Base-by-base conservation (phyloP, 2,888 invertebrate genomes). In the Psylliodes chrysocephalus region DNA sequence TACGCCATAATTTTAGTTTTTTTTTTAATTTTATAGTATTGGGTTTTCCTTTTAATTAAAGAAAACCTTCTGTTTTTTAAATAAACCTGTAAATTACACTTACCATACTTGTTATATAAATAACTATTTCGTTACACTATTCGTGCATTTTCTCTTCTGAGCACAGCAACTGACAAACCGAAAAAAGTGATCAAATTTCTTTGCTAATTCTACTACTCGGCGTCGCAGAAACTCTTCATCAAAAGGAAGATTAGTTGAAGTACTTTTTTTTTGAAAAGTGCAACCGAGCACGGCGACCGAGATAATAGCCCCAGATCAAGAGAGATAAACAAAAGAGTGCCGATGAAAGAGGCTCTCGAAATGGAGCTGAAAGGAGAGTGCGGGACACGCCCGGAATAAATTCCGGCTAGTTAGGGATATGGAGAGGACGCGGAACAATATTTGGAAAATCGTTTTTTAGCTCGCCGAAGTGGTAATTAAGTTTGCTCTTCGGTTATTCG, bases 281-380 rank as follows among this genome's bases (percentile, higher is more conserved):
- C 61, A 61, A 35, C 55, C 42, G 30, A 30, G 40, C 28, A 42
- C 18, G 61, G 25, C 22, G 30, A 7, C 33, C n/a, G 12, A 38
- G 49, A 55, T 54, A 61, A 49, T 12, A 35, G 15, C 15, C 33
- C 10, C 12, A 49, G 28, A 49, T 57, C 57, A 47, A 57, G 47
- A 47, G 35, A 55, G 49, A 49, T 49, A 56, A 55, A 62, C 62
- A 56, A 62, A 56, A 62, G 55, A 49, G 19, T 47, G 47, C 62
- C 38, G 2, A 15, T 14, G 10, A 30, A 51, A 55, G 51, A 42
- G 49, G 18, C 49, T 5, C 59, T 28, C 12, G 33, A 40, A 40
- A 19, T 14, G 56, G 12, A 15, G 17, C 44, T 55, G 18, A 25
- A 28, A 44, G 28, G 15, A 8, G 22, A 38, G n/a, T n/a, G n/a